Evolutionary conservation across 2,888 invertebrate genomes (phyloP), one percentile per base, ranked within the genome.

Genomic region (Gisinianus flammeolus): DNA sequence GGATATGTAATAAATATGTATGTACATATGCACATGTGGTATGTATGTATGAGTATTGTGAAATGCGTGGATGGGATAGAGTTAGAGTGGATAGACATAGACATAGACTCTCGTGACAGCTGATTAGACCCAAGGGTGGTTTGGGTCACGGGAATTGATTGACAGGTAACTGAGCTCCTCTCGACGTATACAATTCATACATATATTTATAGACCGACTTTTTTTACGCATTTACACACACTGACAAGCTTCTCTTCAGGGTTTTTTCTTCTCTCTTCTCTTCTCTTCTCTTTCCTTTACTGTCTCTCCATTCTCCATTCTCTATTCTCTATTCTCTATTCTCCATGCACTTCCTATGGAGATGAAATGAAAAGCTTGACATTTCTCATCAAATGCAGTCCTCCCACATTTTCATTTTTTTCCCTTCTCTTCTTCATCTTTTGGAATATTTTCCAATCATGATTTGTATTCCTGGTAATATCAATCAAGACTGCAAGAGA

Each of bases 81-180:
- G n/a, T n/a, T n/a, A n/a, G n/a, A n/a, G n/a, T n/a, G n/a, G n/a
- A n/a, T n/a, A n/a, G n/a, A n/a, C n/a, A n/a, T n/a, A n/a, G n/a
- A n/a, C n/a, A n/a, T n/a, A n/a, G n/a, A n/a, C n/a, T n/a, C 79
- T 83, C 83, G 72, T 84, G 85, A 85, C 85, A 83, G 84, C 81
- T 84, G 85, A 85, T 85, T 83, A 85, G 84, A 83, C 82, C 82
- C 83, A 83, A 85, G 81, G 83, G 84, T 82, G 84, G 76, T 83
- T 78, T 81, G 78, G 72, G 28, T 79, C 80, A 76, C 79, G 69
- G 74, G 71, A 70, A 79, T 83, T 85, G 85, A 85, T 82, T 84
- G 85, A 83, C 85, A 82, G 82, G 79, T 82, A 84, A 83, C 83
- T 82, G 83, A 82, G 83, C 81, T 83, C 82, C 82, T 83, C 79